A percentile compares a stretch with the other conserved stretches of the same genome.
Evolutionary conservation across 2,888 invertebrate species (phyloP).

Genomic region (Halictus ligatus): DNA sequence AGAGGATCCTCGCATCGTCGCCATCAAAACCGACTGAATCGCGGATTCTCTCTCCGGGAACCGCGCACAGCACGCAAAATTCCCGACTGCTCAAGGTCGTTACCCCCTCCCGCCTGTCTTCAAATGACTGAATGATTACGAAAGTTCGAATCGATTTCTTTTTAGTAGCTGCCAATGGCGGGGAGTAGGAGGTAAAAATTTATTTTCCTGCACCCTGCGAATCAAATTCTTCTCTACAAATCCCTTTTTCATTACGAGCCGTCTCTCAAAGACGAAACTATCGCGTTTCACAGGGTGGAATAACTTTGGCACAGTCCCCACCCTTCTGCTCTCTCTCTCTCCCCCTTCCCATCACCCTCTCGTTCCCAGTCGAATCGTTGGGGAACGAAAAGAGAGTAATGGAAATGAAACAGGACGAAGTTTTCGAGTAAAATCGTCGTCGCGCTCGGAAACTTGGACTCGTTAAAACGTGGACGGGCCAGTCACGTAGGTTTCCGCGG

Average conservation of each 20-base stretch:
- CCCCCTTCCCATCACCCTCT: too few species aligned
- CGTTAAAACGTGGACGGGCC: constrained; percentile 49
- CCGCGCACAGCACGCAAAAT: not conserved
- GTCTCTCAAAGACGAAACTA: constrained; percentile 11
- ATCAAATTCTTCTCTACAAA: not conserved
- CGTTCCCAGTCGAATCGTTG: not conserved
- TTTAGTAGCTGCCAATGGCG: not conserved
- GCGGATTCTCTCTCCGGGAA: not conserved
- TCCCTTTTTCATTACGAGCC: constrained; percentile 16
- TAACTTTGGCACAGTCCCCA: not conserved
- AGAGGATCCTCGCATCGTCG: not conserved
- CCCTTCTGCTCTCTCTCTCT: too few species aligned
- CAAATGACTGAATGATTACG: not conserved
- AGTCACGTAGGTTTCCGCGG: constrained; percentile 16
- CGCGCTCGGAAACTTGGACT: constrained; percentile 33
- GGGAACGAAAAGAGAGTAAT: not conserved
- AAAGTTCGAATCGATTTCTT: not conserved
- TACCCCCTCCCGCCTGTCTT: not conserved
- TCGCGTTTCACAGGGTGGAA: not conserved
- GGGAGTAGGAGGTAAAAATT: not conserved
- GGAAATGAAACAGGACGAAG: not conserved
- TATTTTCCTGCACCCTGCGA: not conserved
- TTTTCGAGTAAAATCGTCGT: constrained; percentile 4
- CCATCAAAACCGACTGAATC: not conserved
- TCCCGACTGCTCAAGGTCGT: not conserved